Evolutionary conservation across 2,888 invertebrate species (phyloP).

Genomic region (Lepidochitona cinerea): DNA sequence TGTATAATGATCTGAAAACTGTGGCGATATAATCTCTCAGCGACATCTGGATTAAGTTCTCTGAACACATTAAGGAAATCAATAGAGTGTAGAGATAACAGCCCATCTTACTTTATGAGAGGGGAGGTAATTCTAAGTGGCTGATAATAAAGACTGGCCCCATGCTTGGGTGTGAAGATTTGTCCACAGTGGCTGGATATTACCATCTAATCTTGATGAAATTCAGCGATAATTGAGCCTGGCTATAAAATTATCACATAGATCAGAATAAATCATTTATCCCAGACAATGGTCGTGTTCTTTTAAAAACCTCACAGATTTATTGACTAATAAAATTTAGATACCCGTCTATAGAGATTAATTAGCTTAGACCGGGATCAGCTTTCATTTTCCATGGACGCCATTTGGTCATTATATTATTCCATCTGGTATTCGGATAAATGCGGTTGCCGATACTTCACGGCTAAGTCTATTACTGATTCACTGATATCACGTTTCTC

Average conservation of each 20-base stretch:
- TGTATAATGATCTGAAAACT: no score
- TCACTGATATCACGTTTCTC: no score
- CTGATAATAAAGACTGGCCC: neutral
- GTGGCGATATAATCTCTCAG: neutral
- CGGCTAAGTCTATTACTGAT: no score
- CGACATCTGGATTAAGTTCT: slow-evolving; percentile 1
- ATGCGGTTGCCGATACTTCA: no score
- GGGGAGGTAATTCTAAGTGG: neutral
- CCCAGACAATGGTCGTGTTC: neutral
- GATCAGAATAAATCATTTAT: neutral
- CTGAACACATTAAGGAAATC: neutral
- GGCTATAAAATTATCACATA: neutral
- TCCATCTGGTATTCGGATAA: no score
- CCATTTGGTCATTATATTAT: no score
- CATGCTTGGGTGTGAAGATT: neutral
- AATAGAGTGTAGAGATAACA: neutral
- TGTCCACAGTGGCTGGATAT: no score
- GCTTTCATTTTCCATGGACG: no score
- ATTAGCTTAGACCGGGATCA: neutral
- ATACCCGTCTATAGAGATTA: neutral
- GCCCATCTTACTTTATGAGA: neutral
- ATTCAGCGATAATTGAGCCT: neutral
- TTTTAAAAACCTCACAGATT: neutral
- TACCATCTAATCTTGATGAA: no score
- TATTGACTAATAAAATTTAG: neutral